Evolutionary conservation across 2,888 invertebrate species (phyloP).

Genomic region (Sarcophaga variegata): DNA sequence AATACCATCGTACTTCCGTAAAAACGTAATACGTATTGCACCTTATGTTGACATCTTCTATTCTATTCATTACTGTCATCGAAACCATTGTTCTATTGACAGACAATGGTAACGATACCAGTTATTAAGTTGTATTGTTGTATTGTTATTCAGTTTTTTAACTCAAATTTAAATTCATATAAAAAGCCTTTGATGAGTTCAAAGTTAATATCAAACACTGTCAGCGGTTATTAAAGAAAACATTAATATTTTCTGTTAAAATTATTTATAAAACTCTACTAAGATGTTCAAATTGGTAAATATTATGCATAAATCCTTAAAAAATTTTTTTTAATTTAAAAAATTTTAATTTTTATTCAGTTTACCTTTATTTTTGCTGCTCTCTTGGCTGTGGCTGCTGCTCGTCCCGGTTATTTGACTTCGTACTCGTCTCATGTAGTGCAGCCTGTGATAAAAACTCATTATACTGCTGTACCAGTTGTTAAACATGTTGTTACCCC

Average conservation of each 20-base stretch:
- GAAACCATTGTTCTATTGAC: too few species aligned
- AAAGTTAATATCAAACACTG: background rate
- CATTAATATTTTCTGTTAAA: background rate
- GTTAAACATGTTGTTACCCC: background rate
- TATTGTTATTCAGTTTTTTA: background rate
- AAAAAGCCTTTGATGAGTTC: background rate
- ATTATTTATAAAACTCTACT: background rate
- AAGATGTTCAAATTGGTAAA: background rate
- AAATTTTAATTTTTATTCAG: background rate
- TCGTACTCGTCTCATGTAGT: conserved; percentile 75
- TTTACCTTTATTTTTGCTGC: conserved; percentile 73
- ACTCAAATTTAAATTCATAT: background rate
- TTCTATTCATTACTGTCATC: too few species aligned
- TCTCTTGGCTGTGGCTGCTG: conserved; percentile 78
- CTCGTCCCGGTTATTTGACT: conserved; percentile 75
- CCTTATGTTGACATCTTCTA: too few species aligned
- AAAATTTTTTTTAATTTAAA: background rate
- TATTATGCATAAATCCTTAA: background rate
- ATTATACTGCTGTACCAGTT: background rate
- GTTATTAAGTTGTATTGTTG: background rate
- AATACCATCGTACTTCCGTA: too few species aligned
- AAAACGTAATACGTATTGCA: too few species aligned
- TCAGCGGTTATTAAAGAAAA: background rate
- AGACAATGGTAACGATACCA: background rate
- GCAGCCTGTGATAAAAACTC: background rate